Conservation (phyloP, 2,797 vertebrate species). For the Phaenicophaeus curvirostris region DNA sequence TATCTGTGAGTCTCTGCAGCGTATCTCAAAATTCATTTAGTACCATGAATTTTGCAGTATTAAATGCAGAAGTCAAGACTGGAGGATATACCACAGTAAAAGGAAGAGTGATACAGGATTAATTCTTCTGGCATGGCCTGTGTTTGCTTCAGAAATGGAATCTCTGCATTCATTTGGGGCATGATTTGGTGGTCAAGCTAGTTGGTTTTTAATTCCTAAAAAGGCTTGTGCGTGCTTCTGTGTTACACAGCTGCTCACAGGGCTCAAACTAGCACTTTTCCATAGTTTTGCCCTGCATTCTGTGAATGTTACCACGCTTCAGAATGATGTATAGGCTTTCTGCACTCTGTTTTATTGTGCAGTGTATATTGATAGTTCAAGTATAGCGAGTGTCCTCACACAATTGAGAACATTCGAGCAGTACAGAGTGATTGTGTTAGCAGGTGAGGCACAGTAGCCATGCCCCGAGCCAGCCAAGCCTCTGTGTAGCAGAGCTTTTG, state of each 20-base stretch:
- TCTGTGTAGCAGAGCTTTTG: conserved; percentile 21
- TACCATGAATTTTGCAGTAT: not conserved
- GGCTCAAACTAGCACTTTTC: conserved; percentile 20
- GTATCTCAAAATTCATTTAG: not conserved
- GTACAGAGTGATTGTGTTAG: conserved; percentile 45
- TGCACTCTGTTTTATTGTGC: conserved; percentile 54
- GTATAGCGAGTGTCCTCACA: conserved; percentile 45
- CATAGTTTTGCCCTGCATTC: not conserved
- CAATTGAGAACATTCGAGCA: conserved; percentile 63
- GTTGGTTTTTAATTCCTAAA: conserved; percentile 18
- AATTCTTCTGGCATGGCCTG: not conserved
- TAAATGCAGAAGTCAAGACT: not conserved
- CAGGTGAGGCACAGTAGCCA: conserved; percentile 37
- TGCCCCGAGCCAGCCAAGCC: not conserved
- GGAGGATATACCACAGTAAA: not conserved
- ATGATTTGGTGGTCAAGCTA: not conserved
- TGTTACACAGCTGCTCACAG: not conserved
- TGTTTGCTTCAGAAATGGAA: not conserved
- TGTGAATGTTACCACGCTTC: conserved; percentile 16
- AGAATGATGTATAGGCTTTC: conserved; percentile 54
- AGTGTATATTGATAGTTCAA: conserved; percentile 38
- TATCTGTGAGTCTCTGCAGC: not conserved
- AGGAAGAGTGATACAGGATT: not conserved
- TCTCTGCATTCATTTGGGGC: not conserved
- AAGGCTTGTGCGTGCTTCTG: not conserved